phyloP scores from a whole-genome alignment of 2,888 invertebrate genomes.

The Chaitophorus viminalis region DNA sequence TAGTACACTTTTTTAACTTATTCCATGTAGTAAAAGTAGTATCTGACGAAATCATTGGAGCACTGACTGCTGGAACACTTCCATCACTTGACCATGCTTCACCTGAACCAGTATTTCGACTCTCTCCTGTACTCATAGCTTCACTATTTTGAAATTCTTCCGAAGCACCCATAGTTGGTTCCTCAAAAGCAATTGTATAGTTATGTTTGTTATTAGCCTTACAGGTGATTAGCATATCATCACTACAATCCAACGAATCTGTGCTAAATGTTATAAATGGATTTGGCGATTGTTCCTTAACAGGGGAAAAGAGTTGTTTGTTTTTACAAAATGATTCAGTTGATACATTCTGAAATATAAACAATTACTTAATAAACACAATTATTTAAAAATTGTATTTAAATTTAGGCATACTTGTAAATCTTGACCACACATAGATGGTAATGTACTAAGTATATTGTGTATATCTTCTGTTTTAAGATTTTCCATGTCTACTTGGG shows the following conservation, averaged over 20 bases:
- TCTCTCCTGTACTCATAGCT: slow-evolving; percentile 61
- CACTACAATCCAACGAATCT: slow-evolving; percentile 90
- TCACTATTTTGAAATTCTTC: slow-evolving; percentile 69
- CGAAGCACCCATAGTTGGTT: slow-evolving; percentile 84
- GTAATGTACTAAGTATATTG: slow-evolving; percentile 82
- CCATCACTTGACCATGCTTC: slow-evolving; percentile 61
- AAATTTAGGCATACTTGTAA: slow-evolving; percentile 67
- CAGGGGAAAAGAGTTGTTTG: slow-evolving; percentile 88
- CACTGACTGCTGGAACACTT: slow-evolving; percentile 47
- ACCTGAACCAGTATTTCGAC: slow-evolving; percentile 60
- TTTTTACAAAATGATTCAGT: slow-evolving; percentile 80
- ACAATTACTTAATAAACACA: neutral
- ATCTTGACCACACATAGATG: slow-evolving; percentile 73
- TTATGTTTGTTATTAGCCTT: slow-evolving; percentile 85
- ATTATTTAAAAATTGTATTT: neutral
- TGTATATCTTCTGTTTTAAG: slow-evolving; percentile 92
- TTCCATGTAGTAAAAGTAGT: slow-evolving; percentile 90
- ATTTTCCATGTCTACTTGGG: slow-evolving; percentile 95
- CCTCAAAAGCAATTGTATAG: slow-evolving; percentile 94
- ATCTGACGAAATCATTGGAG: slow-evolving; percentile 84
- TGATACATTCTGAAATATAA: slow-evolving; percentile 69
- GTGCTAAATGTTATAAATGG: slow-evolving; percentile 81
- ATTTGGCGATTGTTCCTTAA: slow-evolving; percentile 79
- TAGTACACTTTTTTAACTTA: slow-evolving; percentile 72
- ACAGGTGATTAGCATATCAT: slow-evolving; percentile 88